Percentiles rank a stretch among this genome's conserved stretches.
Evolutionary conservation across 2,797 vertebrate species (phyloP).

Genomic region (Peromyscus melanophrys): DNA sequence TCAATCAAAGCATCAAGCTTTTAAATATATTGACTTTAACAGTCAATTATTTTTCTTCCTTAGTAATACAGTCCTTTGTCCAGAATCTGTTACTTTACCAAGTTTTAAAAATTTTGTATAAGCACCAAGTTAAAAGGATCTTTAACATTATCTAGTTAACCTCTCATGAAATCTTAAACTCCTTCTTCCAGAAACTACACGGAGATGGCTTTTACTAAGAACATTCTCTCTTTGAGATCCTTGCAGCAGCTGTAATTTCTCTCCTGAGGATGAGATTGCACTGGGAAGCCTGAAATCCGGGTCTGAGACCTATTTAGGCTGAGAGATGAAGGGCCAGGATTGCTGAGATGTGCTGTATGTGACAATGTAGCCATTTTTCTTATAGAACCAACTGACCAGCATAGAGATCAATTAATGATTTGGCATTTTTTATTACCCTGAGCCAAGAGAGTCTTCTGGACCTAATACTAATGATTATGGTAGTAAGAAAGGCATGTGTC

Average conservation of each 20-base stretch:
- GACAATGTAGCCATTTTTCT: conserved; percentile 23
- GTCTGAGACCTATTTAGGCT: conserved; percentile 21
- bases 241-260: conserved; percentile 8
- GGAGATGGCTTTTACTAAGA: conserved; percentile 40
- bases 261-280: background rate
- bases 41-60: background rate
- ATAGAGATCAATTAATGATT: conserved; percentile 58
- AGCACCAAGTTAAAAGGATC: background rate
- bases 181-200: conserved; percentile 15
- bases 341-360: conserved; percentile 16
- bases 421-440: conserved; percentile 10
- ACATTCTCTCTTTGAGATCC: background rate
- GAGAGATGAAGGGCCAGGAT: conserved; percentile 24
- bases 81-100: conserved; percentile 43
- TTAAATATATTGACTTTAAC: conserved; percentile 47
- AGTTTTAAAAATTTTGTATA: conserved; percentile 39
- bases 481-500: conserved; percentile 21
- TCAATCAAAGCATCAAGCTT: conserved; percentile 42
- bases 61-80: background rate
- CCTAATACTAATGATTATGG: conserved; percentile 51
- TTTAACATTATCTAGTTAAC: conserved; percentile 34
- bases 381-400: conserved; percentile 48
- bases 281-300: background rate
- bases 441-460: conserved; percentile 32
- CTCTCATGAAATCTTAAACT: conserved; percentile 34